Evolutionary conservation across 2,113 vertebrate species (phyloP).

Genomic region (Vidua macroura): DNA sequence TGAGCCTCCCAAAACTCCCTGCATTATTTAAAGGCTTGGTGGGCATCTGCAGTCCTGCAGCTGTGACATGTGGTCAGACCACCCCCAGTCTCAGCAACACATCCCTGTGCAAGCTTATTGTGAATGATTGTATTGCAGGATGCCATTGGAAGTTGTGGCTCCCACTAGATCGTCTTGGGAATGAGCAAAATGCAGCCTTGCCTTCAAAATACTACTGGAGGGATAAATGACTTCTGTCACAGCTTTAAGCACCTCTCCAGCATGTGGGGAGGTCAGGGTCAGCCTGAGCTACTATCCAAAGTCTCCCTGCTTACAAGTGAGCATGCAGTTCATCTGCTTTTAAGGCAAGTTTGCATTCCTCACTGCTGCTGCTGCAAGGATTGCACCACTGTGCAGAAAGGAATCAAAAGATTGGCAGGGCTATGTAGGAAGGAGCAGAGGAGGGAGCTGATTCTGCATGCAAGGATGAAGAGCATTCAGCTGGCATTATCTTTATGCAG

Average conservation of each 20-base stretch:
- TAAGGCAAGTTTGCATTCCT: neutral
- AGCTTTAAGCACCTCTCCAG: neutral
- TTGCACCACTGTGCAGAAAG: neutral
- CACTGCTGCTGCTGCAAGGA: neutral
- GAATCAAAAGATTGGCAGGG: neutral
- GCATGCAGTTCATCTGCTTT: neutral
- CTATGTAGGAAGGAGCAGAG: neutral
- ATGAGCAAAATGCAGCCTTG: neutral
- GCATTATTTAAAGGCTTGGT: neutral
- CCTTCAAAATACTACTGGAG: neutral
- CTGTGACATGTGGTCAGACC: neutral
- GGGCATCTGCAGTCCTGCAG: neutral
- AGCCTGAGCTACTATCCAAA: neutral
- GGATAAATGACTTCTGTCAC: neutral
- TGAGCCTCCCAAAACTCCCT: neutral
- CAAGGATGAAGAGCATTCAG: neutral
- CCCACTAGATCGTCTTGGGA: fast-evolving
- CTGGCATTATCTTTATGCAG: neutral
- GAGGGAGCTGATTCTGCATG: neutral
- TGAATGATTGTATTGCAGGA: neutral
- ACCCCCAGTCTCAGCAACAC: neutral
- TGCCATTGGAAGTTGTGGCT: neutral
- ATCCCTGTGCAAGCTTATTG: neutral
- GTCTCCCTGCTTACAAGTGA: neutral
- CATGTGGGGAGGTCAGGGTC: neutral